Base-by-base conservation (phyloP, 2,888 invertebrate genomes). In the Philonicus albiceps region DNA sequence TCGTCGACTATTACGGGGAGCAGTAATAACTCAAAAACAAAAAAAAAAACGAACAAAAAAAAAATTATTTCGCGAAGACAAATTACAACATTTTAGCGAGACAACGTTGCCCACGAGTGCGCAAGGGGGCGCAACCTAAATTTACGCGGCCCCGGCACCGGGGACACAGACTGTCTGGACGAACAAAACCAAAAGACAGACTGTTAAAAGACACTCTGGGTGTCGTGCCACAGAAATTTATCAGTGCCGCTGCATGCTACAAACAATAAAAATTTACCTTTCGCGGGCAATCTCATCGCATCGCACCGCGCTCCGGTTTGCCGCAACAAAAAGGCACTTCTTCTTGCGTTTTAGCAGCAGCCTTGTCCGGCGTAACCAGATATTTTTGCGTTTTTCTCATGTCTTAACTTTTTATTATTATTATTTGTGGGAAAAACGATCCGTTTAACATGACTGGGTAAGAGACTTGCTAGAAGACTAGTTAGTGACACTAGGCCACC, bases 321-420 rank as follows among this genome's bases (percentile, higher is more conserved):
- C 2, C 49, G 22, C 22, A 27, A 64, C 19, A 43, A 43, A 43
- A 64, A 64, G 27, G 13, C 64, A 27, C 22, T 37, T 75, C 22
- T 37, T 75, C 30, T 75, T 75, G 19, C 75, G n/a, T 16, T 73
- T 5, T 27, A 11, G 37, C 37, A 11, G 30, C 55, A 83, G 34
- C 83, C 83, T 83, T 83, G 83, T 64, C 83, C 64, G 64, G 83
- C 64, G 83, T 83, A 83, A 83, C 64, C 31, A 55, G 83, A 83
- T 64, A 64, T 37, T 55, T 64, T 3, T 11, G 64, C 64, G 64
- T 64, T 64, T 64, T 64, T 64, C 27, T 64, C 64, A 27, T 27
- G 8, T 64, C 19, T 53, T 27, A n/a, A 64, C 22, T 64, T 64
- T 64, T 64, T 22, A 22, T 19, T 43, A 16, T 31, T 31, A 31